phyloP scores from a whole-genome alignment of 1,140 invertebrate species.

The Coenobita brevimanus region DNA sequence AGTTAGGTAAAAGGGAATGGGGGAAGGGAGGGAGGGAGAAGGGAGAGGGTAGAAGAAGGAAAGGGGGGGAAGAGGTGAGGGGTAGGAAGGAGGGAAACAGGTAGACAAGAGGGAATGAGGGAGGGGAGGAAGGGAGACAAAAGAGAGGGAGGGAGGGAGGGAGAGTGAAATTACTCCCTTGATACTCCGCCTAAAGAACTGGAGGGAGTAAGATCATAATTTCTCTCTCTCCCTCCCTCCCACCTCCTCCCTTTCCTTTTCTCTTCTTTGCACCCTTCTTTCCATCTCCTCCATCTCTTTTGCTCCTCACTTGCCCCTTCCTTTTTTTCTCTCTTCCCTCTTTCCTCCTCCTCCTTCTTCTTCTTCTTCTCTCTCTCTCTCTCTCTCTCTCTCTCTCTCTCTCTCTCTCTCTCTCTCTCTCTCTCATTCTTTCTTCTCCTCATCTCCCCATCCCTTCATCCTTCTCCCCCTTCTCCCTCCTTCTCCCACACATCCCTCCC shows the following conservation, averaged over 20 bases:
- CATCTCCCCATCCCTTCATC: background rate
- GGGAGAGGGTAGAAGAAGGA: background rate
- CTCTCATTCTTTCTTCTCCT: conserved; percentile 2
- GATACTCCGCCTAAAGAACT: background rate
- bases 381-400: conserved; percentile 21
- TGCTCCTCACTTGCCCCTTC: too few relatives aligned
- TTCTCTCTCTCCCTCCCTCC: background rate
- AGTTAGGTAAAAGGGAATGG: too few relatives aligned
- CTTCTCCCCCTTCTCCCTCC: background rate
- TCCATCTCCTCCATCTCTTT: too few relatives aligned
- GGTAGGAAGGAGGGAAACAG: background rate
- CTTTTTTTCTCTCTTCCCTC: too few relatives aligned
- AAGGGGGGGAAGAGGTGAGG: background rate
- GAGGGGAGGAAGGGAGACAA: background rate
- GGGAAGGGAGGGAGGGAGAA: background rate
- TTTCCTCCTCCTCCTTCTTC: too few relatives aligned
- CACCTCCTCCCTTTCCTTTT: background rate
- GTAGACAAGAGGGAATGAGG: background rate
- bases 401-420: conserved; percentile 27
- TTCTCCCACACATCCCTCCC: too few relatives aligned
- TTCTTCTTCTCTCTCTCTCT: too few relatives aligned
- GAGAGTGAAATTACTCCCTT: background rate
- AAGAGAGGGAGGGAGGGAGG: background rate
- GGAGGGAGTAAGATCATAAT: background rate
- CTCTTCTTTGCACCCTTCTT: background rate